phyloP scores from a whole-genome alignment of 2,113 vertebrate genomes.

The Epinephelus cyanopodus region DNA sequence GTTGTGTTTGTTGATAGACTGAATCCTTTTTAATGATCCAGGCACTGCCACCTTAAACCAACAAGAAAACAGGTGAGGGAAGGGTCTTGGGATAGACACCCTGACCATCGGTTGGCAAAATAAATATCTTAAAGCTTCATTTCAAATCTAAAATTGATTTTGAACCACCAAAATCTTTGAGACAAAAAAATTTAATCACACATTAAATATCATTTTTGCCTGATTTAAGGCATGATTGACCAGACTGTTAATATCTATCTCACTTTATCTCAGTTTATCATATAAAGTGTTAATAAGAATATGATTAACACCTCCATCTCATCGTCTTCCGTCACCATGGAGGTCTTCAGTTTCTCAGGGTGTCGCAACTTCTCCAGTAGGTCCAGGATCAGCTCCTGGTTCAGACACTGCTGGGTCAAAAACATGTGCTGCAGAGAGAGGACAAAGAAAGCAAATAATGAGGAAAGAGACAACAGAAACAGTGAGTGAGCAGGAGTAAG shows the following conservation, averaged over 20 bases:
- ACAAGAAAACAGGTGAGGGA: background rate
- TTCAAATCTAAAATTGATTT: background rate
- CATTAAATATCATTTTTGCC: background rate
- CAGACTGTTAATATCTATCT: background rate
- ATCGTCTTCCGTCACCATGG: constrained; percentile 84
- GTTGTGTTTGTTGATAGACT: constrained; percentile 89
- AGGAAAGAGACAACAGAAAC: background rate
- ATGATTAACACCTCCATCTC: constrained; percentile 86
- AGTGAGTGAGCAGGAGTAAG: background rate
- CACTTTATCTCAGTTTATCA: background rate
- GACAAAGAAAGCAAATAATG: background rate
- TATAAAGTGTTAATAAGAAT: background rate
- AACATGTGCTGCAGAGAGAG: constrained; percentile 82
- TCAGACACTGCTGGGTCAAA: constrained; percentile 85
- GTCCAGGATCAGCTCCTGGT: constrained; percentile 86
- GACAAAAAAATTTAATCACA: too few species aligned
- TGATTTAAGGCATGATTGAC: background rate
- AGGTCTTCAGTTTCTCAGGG: constrained; percentile 86
- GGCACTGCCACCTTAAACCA: constrained; percentile 73
- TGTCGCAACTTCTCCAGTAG: constrained; percentile 89
- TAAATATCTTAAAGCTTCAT: background rate
- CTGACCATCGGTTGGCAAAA: background rate
- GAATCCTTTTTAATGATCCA: constrained; percentile 87
- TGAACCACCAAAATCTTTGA: too few species aligned
- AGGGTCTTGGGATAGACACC: too few species aligned